These are phyloP conservation scores for Adineta ricciae DNA, from an alignment of 2,888 invertebrate genomes.

Conservation along the genomic window DNA sequence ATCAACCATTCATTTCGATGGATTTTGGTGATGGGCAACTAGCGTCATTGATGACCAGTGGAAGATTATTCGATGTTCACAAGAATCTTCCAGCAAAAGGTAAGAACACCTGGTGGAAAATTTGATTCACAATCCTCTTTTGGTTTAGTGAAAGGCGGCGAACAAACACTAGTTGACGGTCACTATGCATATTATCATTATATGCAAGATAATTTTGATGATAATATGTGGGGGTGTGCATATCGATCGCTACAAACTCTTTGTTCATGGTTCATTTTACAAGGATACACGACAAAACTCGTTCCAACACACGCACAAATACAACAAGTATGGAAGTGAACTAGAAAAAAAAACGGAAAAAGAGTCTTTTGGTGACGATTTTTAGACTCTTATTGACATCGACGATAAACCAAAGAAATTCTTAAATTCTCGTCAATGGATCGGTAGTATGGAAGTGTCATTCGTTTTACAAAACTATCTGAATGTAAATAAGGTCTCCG, in stretches of 20 bases:
- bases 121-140: too few relatives aligned
- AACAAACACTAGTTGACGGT: constrained; percentile 58
- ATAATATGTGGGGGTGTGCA: constrained; percentile 98
- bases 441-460: constrained; percentile 91
- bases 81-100: background rate
- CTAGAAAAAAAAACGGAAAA: background rate
- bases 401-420: constrained; percentile 81
- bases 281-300: constrained; percentile 54
- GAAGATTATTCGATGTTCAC: background rate
- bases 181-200: constrained; percentile 89
- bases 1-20: background rate
- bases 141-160: constrained; percentile 20
- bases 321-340: constrained; percentile 56
- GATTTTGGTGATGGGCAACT: background rate
- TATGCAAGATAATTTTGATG: constrained; percentile 80
- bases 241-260: constrained; percentile 92
- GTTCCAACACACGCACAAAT: constrained; percentile 67
- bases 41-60: background rate
- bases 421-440: constrained; percentile 85
- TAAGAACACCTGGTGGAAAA: background rate
- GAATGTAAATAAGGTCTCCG: too few relatives aligned
- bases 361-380: background rate
- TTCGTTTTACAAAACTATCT: constrained; percentile 75
- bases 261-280: constrained; percentile 75
- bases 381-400: constrained; percentile 75